phyloP scores from a whole-genome alignment of 2,888 invertebrate genomes.

The Ephialtes manifestator region DNA sequence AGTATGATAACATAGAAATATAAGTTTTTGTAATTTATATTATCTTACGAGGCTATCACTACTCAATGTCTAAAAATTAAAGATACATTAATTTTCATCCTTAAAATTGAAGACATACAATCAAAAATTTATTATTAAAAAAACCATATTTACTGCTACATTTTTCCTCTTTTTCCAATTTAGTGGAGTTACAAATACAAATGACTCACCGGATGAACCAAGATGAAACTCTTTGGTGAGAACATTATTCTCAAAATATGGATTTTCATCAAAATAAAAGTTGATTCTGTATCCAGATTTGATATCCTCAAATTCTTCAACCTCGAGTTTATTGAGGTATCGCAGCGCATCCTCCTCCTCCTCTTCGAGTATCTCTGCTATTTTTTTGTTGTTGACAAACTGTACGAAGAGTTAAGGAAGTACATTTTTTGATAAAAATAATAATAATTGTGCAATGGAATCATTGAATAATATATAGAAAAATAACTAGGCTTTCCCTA shows the following conservation, averaged over 20 bases:
- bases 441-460: not conserved
- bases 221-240: constrained; percentile 92
- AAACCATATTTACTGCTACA: not conserved
- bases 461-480: too few species aligned
- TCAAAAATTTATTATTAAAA: too few species aligned
- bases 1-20: too few species aligned
- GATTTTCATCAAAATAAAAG: constrained; percentile 93
- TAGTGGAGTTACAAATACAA: not conserved
- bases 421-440: constrained; percentile 30
- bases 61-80: too few species aligned
- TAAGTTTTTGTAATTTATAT: too few species aligned
- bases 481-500: too few species aligned
- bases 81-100: too few species aligned
- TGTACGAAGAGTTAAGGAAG: constrained; percentile 83
- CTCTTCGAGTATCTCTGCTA: constrained; percentile 92
- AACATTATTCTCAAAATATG: constrained; percentile 93
- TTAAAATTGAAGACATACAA: too few species aligned
- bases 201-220: constrained; percentile 87
- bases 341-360: constrained; percentile 94
- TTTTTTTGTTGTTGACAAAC: constrained; percentile 95
- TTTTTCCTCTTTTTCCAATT: not conserved
- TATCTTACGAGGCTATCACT: too few species aligned
- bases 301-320: constrained; percentile 95
- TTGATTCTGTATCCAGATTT: constrained; percentile 94
- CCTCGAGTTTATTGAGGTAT: constrained; percentile 91